Base-by-base conservation (phyloP, 2,797 vertebrate species). In the Anguilla marmorata region DNA sequence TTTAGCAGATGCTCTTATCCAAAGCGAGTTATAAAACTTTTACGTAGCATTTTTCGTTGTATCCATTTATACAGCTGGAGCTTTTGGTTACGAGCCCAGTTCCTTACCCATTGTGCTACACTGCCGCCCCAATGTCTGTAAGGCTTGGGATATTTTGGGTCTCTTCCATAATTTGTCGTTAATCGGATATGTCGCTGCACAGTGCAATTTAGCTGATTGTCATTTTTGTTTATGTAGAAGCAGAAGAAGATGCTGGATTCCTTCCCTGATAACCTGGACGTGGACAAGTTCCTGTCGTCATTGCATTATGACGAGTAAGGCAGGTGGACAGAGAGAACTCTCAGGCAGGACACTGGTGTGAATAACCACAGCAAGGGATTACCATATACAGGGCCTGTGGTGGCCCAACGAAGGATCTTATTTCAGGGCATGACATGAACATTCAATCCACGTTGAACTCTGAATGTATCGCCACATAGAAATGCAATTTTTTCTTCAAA, bases 231-330 rank as follows among this genome's bases (percentile, higher is more conserved):
- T 80, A 89, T 93, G 94, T 82, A 92, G 92, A 92, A 92, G 87
- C 89, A 91, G 94, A 97, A 96, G 95, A 97, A 96, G 93, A 93
- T 95, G 24, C 93, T 95, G 0, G 94, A 95, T 93, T 95, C 94
- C 87, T 97, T 97, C 92, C 96, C 96, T 52, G 95, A 95, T 33
- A 96, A 95, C 93, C 96, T 97, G 96, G 96, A 97, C 24, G 96
- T 97, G 93, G 96, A 97, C 90, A 97, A 97, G 89, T 97, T 97
- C 92, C 93, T 97, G 88, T 90, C 96, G 87, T 96, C 96, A 30
- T 93, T 97, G 90, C 96, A 96, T 95, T 97, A 97, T 2, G 96
- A 97, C 85, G 96, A 97, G 89, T 97, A 93, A 95, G 89, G 66
- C 85, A 41, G 74, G 33, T 52, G 11, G 48, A 6, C 72, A 12